Evolutionary conservation across 1,140 invertebrate species (phyloP), one percentile per base, ranked within the genome.

Genomic region (Nylanderia fulva): DNA sequence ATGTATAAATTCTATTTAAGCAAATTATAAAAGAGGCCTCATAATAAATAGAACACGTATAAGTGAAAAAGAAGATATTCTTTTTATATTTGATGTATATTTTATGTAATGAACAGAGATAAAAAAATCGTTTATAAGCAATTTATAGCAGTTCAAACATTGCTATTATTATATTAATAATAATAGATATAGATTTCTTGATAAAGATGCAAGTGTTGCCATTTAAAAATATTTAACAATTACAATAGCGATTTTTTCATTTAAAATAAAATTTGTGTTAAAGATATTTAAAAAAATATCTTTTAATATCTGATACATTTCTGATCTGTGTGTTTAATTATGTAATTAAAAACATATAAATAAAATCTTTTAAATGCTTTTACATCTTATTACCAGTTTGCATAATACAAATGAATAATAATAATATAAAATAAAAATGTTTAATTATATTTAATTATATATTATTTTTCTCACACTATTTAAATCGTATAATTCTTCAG

Each of bases 311-410:
- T 61, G 18, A 60, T 60, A 18, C 8, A 75, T 33, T 3, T 75
- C 36, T 27, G 8, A 45, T 29, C 15, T 33, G 36, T 42, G 7
- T 29, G 36, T 75, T 61, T 21, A 75, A 42, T 42, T 13, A 45
- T 21, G 24, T 18, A 48, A 48, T 48, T 45, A 48, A 52, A 61
- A 69, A 2, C 7, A 48, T 18, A n/a, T 54, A 21, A 74, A 39
- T 56, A 11, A 29, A 52, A 0, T 76, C 29, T 36, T 45, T 36
- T 21, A 52, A 56, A 13, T 66, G 8, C 8, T 24, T 33, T 66
- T 33, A 56, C 68, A 54, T 52, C 13, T 80, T 39, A 63, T 39
- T n/a, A 60, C 27, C 66, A 61, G 21, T 76, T 76, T 48, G 4
- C 15, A n/a, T 18, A 63, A 21, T 2, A 11, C 27, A 79, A 58